Evolutionary conservation across 2,888 invertebrate species (phyloP), one percentile per base, ranked within the genome.

Genomic region (Synergus gifuensis): DNA sequence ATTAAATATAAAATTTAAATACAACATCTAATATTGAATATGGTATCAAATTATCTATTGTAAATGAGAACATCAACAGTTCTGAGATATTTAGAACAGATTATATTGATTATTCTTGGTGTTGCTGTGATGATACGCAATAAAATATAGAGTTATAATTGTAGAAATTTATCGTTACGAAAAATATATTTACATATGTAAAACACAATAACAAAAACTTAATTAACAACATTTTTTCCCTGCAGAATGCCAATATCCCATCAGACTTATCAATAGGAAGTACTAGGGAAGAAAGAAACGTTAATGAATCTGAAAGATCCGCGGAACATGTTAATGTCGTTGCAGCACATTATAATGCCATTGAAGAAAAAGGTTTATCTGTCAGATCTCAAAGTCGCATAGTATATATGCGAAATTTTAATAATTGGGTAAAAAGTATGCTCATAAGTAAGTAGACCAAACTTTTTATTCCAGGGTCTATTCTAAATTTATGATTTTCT

Each of bases 391-490:
- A 97, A 88, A 98, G 98, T 42, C 95, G 98, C 42, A 99, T 99
- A 87, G 96, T 97, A 88, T 96, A 97, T 91, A 94, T 99, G 93
- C 94, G 99, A 85, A 99, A 99, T 93, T 98, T 99, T 91, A 99
- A 99, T 92, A 99, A 99, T 92, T 99, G 99, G 99, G 96, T 98
- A 16, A 99, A 99, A 93, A 97, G 98, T 92, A 97, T 98, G 93
- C 93, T 98, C 0, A 99, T 99, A 87, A 96, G 97, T 94, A 95
- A 96, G 93, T 87, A 54, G 9, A n/a, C 46, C 5, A 9, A 64
- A 5, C 44, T 60, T 46, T 46, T 46, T 69, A 69, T 14, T 69
- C 11, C 4, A 54, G 14, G n/a, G n/a, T 9, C n/a, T n/a, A 54
- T 42, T 42, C 4, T 44, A 49, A 49, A 49, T 36, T 36, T 4